Base-by-base conservation (phyloP, 2,888 invertebrate genomes). In the Syrphus vitripennis region DNA sequence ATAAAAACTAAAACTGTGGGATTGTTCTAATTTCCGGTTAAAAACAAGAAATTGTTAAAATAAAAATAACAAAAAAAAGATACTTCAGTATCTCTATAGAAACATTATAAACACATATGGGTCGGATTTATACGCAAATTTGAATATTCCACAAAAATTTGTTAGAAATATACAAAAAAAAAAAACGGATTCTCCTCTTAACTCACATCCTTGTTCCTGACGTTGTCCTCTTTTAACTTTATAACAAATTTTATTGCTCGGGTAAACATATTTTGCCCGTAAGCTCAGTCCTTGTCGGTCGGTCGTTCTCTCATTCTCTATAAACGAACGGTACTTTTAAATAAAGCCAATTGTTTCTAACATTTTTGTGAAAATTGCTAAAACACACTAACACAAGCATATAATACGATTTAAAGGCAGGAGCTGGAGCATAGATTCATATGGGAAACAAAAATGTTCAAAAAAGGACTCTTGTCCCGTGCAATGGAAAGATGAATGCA, bases 321-420 rank as follows among this genome's bases (percentile, higher is more conserved):
- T 80, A 76, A 84, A 45, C 72, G 72, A 65, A 31, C 42, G 12
- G 63, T 70, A 45, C 63, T 40, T 48, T 42, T 50, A 81, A 77
- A 74, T 78, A 45, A 40, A 74, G 77, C 86, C 86, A 86, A 86
- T 86, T 86, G 74, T 74, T 82, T 78, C 74, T 45, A 78, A 78
- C 82, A 86, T 86, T 86, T 86, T 78, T 86, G 77, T 82, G 82
- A 77, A 86, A 82, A 86, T 82, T 82, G 69, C 70, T 53, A 45
- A 48, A 69, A 45, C 65, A 63, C 71, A 76, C 75, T 24, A 6
- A 48, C 19, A 7, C 37, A 53, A 12, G 10, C 7, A n/a, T 42
- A n/a, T 34, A 34, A 10, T 0, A 4, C 14, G 3, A 45, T 29
- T n/a, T 12, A 31, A 12, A 48, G 10, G 14, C 7, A 37, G 6